Conservation (phyloP, 2,113 vertebrate species). For the Anoplopoma fimbria region DNA sequence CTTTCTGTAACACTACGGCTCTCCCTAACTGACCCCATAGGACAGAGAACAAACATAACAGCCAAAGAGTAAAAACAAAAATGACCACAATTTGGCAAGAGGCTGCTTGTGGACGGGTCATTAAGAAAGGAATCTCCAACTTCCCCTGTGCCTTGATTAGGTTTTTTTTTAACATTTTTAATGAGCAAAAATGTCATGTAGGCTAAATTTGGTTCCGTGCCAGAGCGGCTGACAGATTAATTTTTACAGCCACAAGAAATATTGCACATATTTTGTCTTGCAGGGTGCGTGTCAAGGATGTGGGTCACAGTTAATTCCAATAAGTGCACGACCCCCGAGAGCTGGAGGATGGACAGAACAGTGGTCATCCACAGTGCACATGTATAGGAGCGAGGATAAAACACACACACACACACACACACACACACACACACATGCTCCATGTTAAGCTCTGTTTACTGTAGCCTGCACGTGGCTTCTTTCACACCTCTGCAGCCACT, state of each 20-base stretch:
- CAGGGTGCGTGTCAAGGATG: conserved; percentile 3
- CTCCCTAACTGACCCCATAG: background rate
- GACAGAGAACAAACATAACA: background rate
- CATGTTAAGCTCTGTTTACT: conserved; percentile 66
- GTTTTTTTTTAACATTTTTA: background rate
- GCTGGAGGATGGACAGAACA: conserved; percentile 25
- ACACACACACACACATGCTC: too few species aligned
- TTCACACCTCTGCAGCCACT: conserved; percentile 69
- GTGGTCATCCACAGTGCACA: background rate
- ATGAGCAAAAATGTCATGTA: background rate
- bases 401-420: too few species aligned
- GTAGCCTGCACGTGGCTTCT: conserved; percentile 81
- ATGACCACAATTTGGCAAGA: background rate
- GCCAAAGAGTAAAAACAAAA: conserved; percentile 2
- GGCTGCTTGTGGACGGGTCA: background rate
- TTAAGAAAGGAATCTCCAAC: background rate
- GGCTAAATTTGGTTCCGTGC: conserved; percentile 3
- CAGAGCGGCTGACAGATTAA: background rate
- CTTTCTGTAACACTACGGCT: background rate
- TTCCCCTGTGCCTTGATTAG: background rate
- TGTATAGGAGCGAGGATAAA: background rate
- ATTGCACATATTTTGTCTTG: conserved; percentile 1
- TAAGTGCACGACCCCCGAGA: conserved; percentile 33
- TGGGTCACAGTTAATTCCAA: conserved; percentile 46
- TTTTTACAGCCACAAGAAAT: conserved; percentile 21